Percentiles rank a stretch among this genome's conserved stretches.
phyloP scores from a whole-genome alignment of 1,140 invertebrate genomes.

The Bombus terrestris region DNA sequence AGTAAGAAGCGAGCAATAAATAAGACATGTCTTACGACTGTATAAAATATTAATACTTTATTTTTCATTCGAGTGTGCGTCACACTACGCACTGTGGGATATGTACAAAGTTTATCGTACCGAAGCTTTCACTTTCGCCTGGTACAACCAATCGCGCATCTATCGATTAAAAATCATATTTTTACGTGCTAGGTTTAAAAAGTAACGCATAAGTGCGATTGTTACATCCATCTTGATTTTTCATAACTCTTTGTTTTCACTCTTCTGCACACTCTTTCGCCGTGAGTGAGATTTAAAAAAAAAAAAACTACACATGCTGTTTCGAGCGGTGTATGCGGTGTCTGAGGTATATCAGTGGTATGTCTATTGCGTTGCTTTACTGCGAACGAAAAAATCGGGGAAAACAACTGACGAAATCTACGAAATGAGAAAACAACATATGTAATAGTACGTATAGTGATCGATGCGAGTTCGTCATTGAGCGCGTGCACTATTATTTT shows the following conservation, averaged over 20 bases:
- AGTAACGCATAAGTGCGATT: conserved; percentile 64
- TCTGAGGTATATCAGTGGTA: conserved; percentile 78
- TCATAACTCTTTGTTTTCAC: not conserved
- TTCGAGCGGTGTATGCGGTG: conserved; percentile 53
- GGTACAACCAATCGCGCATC: conserved; percentile 66
- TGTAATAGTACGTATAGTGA: not conserved
- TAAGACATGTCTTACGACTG: conserved; percentile 45
- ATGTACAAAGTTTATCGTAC: conserved; percentile 70
- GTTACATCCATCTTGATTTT: not conserved
- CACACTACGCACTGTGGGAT: conserved; percentile 65
- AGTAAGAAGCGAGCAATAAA: not conserved
- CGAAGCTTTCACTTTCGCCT: conserved; percentile 65
- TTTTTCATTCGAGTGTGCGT: conserved; percentile 74
- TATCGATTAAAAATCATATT: conserved; percentile 69
- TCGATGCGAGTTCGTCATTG: conserved; percentile 36
- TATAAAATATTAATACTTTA: conserved; percentile 81
- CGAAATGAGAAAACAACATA: conserved; percentile 18
- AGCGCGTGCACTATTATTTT: conserved; percentile 7
- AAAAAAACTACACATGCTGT: conserved; percentile 45
- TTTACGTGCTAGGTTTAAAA: conserved; percentile 70
- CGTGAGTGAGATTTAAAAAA: conserved; percentile 57
- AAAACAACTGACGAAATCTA: conserved; percentile 19
- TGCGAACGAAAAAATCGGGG: conserved; percentile 21
- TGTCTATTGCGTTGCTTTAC: conserved; percentile 66
- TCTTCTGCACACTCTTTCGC: not conserved